Conservation (phyloP, 1,140 invertebrate genomes). For the Diuraphis noxia region DNA sequence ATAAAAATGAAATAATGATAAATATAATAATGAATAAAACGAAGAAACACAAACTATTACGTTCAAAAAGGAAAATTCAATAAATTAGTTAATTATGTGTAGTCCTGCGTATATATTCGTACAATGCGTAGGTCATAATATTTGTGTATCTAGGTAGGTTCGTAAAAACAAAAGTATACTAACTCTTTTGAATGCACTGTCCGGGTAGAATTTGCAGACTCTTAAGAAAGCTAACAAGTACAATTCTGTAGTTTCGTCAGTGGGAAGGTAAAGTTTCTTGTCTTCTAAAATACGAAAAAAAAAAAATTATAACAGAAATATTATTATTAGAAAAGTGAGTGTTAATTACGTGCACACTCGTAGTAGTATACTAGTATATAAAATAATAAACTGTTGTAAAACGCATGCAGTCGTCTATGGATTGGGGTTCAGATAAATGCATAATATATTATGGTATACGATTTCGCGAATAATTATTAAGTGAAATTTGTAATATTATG, state of each 20-base stretch:
- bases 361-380: neutral
- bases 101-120: neutral
- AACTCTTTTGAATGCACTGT: slow-evolving; percentile 60
- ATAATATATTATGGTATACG: neutral
- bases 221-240: slow-evolving; percentile 61
- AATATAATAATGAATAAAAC: neutral
- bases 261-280: slow-evolving; percentile 59
- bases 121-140: neutral
- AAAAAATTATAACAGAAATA: neutral
- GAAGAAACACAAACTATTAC: neutral
- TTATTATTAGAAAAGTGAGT: neutral
- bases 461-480: neutral
- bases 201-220: slow-evolving; percentile 62
- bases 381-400: no score
- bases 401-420: neutral
- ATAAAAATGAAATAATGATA: neutral
- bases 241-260: slow-evolving; percentile 58
- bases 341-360: neutral
- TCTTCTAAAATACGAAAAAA: slow-evolving; percentile 59
- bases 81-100: neutral
- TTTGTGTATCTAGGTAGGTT: neutral
- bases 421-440: neutral
- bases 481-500: neutral
- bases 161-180: slow-evolving; percentile 8
- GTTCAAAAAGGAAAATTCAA: neutral